Percentiles rank a stretch among this genome's conserved stretches.
These are phyloP conservation scores for Drosophila neonasuta DNA, from an alignment of 2,888 invertebrate genomes.

Conservation along the genomic window DNA sequence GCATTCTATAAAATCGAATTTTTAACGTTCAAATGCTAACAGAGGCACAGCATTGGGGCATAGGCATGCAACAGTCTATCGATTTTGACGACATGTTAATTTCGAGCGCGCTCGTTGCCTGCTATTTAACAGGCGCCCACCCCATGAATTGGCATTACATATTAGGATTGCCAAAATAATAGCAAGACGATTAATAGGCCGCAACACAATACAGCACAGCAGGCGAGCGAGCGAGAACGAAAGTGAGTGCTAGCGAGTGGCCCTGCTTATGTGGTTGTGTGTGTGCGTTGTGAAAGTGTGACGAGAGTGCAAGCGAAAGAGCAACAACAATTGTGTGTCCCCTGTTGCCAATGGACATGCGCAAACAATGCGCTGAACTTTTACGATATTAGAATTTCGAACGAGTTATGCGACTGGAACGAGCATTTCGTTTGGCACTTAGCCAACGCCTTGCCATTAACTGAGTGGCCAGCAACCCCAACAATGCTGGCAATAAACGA, in stretches of 20 bases:
- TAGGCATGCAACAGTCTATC: constrained; percentile 40
- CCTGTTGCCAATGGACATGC: constrained; percentile 53
- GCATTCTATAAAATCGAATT: constrained; percentile 80
- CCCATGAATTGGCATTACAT: constrained; percentile 70
- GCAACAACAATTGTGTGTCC: constrained; percentile 21
- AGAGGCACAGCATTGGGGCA: constrained; percentile 65
- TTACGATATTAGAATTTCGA: constrained; percentile 41
- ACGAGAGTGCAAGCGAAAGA: constrained; percentile 46
- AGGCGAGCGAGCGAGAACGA: background rate
- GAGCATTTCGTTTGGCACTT: background rate
- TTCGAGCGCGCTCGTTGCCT: constrained; percentile 59
- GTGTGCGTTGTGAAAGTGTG: constrained; percentile 14
- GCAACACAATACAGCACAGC: background rate
- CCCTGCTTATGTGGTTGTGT: background rate
- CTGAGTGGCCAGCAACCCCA: constrained; percentile 1
- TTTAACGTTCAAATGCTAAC: constrained; percentile 79
- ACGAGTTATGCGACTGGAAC: constrained; percentile 15
- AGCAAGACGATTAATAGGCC: constrained; percentile 73
- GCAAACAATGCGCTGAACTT: constrained; percentile 21
- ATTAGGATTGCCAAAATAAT: constrained; percentile 78
- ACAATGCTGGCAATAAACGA: constrained; percentile 6
- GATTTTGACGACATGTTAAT: constrained; percentile 65
- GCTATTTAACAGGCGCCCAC: constrained; percentile 77
- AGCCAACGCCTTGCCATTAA: background rate
- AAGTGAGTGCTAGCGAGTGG: background rate